Conservation (phyloP, 2,888 invertebrate genomes). For the Mesochorus sp. region DNA sequence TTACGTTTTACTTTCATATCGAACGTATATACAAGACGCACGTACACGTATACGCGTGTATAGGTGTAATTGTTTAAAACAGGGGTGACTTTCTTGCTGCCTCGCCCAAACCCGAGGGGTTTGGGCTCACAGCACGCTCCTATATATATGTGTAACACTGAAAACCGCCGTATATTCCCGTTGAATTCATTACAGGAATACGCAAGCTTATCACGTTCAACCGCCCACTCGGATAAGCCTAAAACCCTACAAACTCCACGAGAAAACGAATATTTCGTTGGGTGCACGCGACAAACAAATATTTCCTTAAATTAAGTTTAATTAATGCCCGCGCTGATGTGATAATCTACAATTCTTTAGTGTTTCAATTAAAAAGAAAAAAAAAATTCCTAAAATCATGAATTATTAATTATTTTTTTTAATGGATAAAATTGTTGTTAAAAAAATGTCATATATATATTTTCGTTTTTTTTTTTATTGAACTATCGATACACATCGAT, state of each 20-base stretch:
- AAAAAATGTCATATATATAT: too few relatives aligned
- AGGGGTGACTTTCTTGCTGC: slow-evolving; percentile 47
- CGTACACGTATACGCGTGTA: neutral
- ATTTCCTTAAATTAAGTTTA: too few relatives aligned
- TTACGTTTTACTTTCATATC: slow-evolving; percentile 32
- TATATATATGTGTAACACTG: neutral
- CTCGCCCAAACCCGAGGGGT: slow-evolving; percentile 56
- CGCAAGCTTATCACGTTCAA: slow-evolving; percentile 38
- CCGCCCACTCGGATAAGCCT: neutral
- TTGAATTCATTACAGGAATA: slow-evolving; percentile 43
- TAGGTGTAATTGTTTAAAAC: neutral
- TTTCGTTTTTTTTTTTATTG: too few relatives aligned
- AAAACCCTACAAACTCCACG: neutral
- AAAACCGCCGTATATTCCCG: slow-evolving; percentile 21
- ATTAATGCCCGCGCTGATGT: too few relatives aligned
- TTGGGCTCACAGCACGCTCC: slow-evolving; percentile 1
- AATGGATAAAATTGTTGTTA: too few relatives aligned
- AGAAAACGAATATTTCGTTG: slow-evolving; percentile 8
- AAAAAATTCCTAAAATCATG: too few relatives aligned
- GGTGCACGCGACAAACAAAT: neutral
- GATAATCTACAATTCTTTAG: too few relatives aligned
- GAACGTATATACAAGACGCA: neutral
- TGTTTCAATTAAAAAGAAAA: too few relatives aligned
- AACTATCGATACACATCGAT: too few relatives aligned
- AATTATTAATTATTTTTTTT: too few relatives aligned